Percentiles rank a stretch among this genome's conserved stretches.
These are phyloP conservation scores for Noctuana brunneofusca DNA, from an alignment of 2,888 invertebrate species.

Conservation along the genomic window DNA sequence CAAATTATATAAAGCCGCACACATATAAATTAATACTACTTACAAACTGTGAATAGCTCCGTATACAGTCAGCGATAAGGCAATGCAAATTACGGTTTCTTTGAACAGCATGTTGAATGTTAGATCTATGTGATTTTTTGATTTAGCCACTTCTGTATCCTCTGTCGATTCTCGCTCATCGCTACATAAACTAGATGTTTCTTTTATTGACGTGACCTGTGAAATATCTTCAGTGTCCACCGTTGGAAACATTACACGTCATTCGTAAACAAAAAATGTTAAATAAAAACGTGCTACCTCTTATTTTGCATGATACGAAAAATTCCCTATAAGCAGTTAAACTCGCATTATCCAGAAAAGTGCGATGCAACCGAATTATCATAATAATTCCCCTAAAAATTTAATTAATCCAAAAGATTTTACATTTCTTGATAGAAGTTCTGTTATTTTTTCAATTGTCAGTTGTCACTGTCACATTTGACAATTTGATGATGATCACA, in stretches of 20 bases:
- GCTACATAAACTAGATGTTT: conserved; percentile 63
- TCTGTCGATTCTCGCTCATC: conserved; percentile 67
- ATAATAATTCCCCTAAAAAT: conserved; percentile 30
- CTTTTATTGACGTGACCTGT: conserved; percentile 73
- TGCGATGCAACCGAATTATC: conserved; percentile 39
- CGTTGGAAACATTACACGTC: conserved; percentile 83
- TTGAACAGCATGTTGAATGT: conserved; percentile 83
- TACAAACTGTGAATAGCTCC: conserved; percentile 89
- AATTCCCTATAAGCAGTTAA: conserved; percentile 40
- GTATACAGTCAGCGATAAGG: conserved; percentile 85
- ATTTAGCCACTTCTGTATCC: conserved; percentile 60
- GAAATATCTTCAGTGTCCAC: conserved; percentile 74
- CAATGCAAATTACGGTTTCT: conserved; percentile 85
- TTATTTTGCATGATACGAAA: conserved; percentile 56
- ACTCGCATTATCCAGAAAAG: conserved; percentile 40
- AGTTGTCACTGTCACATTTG: not conserved
- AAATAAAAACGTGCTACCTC: conserved; percentile 52
- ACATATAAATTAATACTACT: conserved; percentile 65
- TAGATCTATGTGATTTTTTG: conserved; percentile 65
- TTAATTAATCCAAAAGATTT: not conserved
- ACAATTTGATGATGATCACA: too few relatives aligned
- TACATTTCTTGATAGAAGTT: not conserved
- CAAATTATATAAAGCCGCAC: not conserved
- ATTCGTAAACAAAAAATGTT: conserved; percentile 65
- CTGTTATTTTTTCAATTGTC: conserved; percentile 2